Evolutionary conservation across 2,888 invertebrate species (phyloP).

Genomic region (Dorcus parallelipipedus): DNA sequence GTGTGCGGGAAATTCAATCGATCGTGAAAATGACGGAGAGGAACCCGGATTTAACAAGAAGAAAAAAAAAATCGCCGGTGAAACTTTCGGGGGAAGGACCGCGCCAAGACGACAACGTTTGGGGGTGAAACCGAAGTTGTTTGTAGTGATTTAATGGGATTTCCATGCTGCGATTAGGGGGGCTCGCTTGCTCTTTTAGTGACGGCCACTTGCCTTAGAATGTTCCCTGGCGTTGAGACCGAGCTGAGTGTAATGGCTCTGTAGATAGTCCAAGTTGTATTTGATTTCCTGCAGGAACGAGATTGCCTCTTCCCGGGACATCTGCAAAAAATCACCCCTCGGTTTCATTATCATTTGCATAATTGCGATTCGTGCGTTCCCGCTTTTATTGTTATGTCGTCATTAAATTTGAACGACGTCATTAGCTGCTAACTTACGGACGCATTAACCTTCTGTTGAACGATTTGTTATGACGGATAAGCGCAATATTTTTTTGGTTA

Average conservation of each 20-base stretch:
- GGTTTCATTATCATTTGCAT: slow-evolving; percentile 1
- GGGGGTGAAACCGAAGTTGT: too few species aligned
- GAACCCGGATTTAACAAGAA: too few species aligned
- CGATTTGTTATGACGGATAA: too few species aligned
- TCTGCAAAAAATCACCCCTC: slow-evolving; percentile 49
- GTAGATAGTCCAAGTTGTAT: slow-evolving; percentile 68
- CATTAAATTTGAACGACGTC: neutral
- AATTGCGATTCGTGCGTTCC: too few species aligned
- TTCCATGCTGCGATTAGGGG: slow-evolving; percentile 23
- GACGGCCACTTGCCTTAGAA: neutral
- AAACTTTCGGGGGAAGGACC: too few species aligned
- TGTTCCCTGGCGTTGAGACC: slow-evolving; percentile 39
- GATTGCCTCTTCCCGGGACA: slow-evolving; percentile 72
- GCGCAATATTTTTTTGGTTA: too few species aligned
- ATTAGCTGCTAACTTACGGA: neutral
- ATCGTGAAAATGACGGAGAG: too few species aligned
- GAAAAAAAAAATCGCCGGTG: too few species aligned
- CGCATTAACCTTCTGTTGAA: too few species aligned
- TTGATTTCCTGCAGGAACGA: slow-evolving; percentile 74
- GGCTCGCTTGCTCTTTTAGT: neutral
- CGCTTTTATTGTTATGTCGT: neutral
- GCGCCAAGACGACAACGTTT: too few species aligned
- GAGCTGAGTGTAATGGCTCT: slow-evolving; percentile 60
- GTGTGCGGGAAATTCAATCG: too few species aligned
- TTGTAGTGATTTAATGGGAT: slow-evolving; percentile 17